phyloP scores from a whole-genome alignment of 2,113 vertebrate genomes.

The Phyllopteryx taeniolatus region DNA sequence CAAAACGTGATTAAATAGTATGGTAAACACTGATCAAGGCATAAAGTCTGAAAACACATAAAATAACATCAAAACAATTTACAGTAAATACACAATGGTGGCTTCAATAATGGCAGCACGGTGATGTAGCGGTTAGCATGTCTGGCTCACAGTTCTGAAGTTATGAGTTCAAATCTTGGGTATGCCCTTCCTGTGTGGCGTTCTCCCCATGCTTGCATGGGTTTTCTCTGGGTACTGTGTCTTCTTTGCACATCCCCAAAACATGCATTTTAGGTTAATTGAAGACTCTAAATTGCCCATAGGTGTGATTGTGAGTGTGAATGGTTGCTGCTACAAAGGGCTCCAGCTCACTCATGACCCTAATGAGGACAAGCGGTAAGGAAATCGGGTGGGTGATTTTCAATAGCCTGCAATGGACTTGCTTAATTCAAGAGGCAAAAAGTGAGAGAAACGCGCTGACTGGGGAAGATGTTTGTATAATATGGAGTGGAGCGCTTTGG shows the following conservation, averaged over 20 bases:
- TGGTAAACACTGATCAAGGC: not conserved
- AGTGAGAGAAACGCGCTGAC: slow-evolving; percentile 25
- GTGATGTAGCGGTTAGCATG: too few relatives aligned
- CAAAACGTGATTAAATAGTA: not conserved
- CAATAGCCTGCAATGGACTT: not conserved
- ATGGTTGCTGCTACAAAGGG: not conserved
- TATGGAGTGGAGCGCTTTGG: slow-evolving; percentile 31
- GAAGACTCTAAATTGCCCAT: too few relatives aligned
- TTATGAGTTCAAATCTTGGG: too few relatives aligned
- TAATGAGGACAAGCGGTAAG: not conserved
- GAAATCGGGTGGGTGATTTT: not conserved
- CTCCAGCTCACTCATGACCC: not conserved
- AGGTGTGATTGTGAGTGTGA: too few relatives aligned
- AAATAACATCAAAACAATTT: not conserved
- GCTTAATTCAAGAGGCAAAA: slow-evolving; percentile 16
- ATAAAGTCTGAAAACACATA: not conserved
- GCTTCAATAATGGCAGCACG: too few relatives aligned
- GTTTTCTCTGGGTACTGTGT: not conserved
- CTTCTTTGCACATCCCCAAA: too few relatives aligned
- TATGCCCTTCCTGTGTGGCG: too few relatives aligned
- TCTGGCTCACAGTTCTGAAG: too few relatives aligned
- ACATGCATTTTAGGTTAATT: too few relatives aligned
- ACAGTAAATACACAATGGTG: too few relatives aligned
- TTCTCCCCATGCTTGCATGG: too few relatives aligned
- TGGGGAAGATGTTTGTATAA: slow-evolving; percentile 32